phyloP scores from a whole-genome alignment of 2,888 invertebrate genomes.

The Dolichopus griseipennis region DNA sequence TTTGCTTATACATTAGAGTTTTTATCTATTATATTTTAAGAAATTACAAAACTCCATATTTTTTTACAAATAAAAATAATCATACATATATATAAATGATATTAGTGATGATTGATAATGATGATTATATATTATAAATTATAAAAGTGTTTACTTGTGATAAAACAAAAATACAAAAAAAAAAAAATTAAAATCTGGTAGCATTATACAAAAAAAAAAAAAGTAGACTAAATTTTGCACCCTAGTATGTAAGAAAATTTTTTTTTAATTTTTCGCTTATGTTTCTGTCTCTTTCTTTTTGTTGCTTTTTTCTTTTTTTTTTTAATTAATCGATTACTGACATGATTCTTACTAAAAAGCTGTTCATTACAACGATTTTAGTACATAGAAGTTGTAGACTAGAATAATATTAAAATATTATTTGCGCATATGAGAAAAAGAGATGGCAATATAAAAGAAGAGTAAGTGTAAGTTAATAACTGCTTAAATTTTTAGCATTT shows the following conservation, averaged over 20 bases:
- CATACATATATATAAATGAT: too few species aligned
- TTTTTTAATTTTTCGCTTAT: not conserved
- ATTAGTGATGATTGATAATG: not conserved
- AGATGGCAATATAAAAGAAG: too few species aligned
- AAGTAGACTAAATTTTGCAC: not conserved
- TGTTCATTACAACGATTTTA: not conserved
- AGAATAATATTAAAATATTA: not conserved
- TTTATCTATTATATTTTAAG: not conserved
- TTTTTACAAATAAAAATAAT: not conserved
- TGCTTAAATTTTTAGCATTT: too few species aligned
- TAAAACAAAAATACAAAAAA: not conserved
- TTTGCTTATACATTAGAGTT: not conserved
- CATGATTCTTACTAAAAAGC: not conserved
- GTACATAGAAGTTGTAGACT: not conserved
- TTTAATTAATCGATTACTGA: constrained; percentile 1
- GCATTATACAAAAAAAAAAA: not conserved
- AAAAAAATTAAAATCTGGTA: not conserved
- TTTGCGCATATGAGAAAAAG: too few species aligned
- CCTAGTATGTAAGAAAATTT: not conserved
- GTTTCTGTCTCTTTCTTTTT: not conserved
- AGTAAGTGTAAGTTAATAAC: too few species aligned
- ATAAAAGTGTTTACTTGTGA: not conserved
- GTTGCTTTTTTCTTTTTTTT: not conserved
- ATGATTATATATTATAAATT: not conserved
- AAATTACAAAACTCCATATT: not conserved